Percentiles rank a stretch among this genome's conserved stretches.
Evolutionary conservation across 2,888 invertebrate genomes (phyloP).

Genomic region (Quadroppia sp.): DNA sequence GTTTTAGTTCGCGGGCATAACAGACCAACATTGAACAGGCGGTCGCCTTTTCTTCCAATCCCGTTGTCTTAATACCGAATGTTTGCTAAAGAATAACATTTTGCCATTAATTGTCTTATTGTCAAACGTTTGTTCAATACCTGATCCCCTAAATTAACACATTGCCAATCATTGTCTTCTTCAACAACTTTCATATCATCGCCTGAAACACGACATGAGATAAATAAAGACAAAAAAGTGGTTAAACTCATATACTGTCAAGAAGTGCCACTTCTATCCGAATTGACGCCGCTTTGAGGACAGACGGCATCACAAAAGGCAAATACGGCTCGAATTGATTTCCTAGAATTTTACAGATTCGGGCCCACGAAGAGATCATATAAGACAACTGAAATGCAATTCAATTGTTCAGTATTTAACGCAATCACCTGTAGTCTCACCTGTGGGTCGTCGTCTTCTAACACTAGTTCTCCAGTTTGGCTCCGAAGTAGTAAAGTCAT

Average conservation of each 20-base stretch:
- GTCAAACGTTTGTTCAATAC: slow-evolving; percentile 48
- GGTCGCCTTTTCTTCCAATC: slow-evolving; percentile 90
- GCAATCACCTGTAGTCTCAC: slow-evolving; percentile 48
- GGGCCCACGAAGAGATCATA: slow-evolving; percentile 97
- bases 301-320: slow-evolving; percentile 91
- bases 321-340: slow-evolving; percentile 81
- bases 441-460: slow-evolving; percentile 93
- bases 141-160: slow-evolving; percentile 86
- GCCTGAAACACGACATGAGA: slow-evolving; percentile 48
- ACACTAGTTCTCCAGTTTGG: slow-evolving; percentile 70
- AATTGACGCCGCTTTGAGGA: slow-evolving; percentile 82
- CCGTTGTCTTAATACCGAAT: slow-evolving; percentile 88
- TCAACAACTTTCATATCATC: slow-evolving; percentile 68
- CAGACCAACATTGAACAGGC: slow-evolving; percentile 96
- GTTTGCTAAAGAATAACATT: slow-evolving; percentile 61
- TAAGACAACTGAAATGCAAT: slow-evolving; percentile 66
- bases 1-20: slow-evolving; percentile 87
- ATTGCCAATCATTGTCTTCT: slow-evolving; percentile 86
- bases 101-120: background rate
- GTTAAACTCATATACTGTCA: slow-evolving; percentile 57
- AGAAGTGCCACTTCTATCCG: slow-evolving; percentile 87
- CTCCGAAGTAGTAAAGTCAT: slow-evolving; percentile 91
- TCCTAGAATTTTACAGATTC: slow-evolving; percentile 93
- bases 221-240: background rate
- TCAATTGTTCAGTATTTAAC: too few relatives aligned